Evolutionary conservation across 2,113 vertebrate genomes (phyloP), one percentile per base, ranked within the genome.

Genomic region (Pampusana beccarii): DNA sequence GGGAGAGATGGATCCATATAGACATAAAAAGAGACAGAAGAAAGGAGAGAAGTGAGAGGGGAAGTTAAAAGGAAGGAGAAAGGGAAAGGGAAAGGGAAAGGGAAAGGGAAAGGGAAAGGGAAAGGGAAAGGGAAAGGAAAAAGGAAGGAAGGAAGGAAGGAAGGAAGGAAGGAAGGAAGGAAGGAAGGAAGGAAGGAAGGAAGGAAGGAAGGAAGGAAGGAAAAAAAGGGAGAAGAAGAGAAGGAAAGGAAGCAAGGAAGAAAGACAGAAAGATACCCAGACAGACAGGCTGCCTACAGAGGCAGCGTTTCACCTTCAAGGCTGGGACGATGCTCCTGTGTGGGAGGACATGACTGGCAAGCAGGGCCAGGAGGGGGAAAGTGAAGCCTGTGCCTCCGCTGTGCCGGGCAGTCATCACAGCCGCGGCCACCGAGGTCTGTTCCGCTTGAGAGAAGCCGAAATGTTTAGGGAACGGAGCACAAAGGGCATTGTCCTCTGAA

Each of bases 401-500:
- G 31, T 90, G 80, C 75, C 36, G 75, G 46, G 82, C 80, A 95
- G 92, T 16, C 93, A 75, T 64, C 67, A 67, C 84, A 66, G 88
- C 75, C 88, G 93, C 83, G 78, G 94, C 85, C 96, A 67, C 94
- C 34, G 97, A 44, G 91, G 92, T 98, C 97, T 97, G 97, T 98
- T 97, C 97, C 97, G 98, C 98, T 98, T 98, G 98, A 98, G 97
- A 98, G 98, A 97, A 98, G 94, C 89, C 96, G 90, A 97, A 97
- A 65, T 92, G 90, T 95, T 98, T 98, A 97, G 97, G 98, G 98
- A 96, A 86, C 88, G 62, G 95, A 93, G 98, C 98, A 98, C 98
- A 98, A 98, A 98, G 98, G 98, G 98, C 98, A 98, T 98, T 98
- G 98, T 99, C 97, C 92, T 95, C 86, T 98, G 98, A 99, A 99